Percentiles rank a stretch among this genome's conserved stretches.
Evolutionary conservation across 1,140 invertebrate genomes (phyloP).

Genomic region (Archegozetes longisetosus): DNA sequence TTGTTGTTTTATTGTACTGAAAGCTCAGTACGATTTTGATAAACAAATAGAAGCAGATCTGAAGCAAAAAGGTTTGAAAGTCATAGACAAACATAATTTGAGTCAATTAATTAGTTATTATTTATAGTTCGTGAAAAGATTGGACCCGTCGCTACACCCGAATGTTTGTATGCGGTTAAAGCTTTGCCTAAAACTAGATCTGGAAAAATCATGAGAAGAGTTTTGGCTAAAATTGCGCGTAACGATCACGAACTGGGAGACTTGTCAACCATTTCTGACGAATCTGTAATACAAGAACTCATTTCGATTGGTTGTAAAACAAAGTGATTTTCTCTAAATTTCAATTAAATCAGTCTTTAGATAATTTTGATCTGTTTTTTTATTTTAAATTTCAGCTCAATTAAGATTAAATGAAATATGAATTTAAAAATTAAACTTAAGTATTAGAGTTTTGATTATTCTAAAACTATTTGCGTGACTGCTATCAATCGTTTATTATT

Average conservation of each 20-base stretch:
- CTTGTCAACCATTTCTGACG: slow-evolving; percentile 76
- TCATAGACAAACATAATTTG: too few species aligned
- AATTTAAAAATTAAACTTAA: too few species aligned
- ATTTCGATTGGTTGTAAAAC: not conserved
- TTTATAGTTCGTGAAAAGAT: slow-evolving; percentile 67
- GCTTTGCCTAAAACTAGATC: slow-evolving; percentile 89
- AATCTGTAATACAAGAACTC: slow-evolving; percentile 57
- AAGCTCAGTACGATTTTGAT: slow-evolving; percentile 35
- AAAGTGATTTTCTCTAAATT: too few species aligned
- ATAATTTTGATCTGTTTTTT: too few species aligned
- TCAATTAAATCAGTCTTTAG: too few species aligned
- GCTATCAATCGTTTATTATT: too few species aligned
- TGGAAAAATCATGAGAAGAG: slow-evolving; percentile 92
- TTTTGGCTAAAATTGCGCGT: slow-evolving; percentile 81
- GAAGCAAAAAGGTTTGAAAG: slow-evolving; percentile 49
- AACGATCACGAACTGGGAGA: slow-evolving; percentile 79
- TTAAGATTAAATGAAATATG: too few species aligned
- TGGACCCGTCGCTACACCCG: slow-evolving; percentile 87
- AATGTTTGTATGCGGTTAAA: slow-evolving; percentile 78
- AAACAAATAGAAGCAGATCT: slow-evolving; percentile 45
- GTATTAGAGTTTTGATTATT: too few species aligned
- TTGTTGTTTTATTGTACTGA: slow-evolving; percentile 86
- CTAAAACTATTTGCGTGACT: too few species aligned
- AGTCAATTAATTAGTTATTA: slow-evolving; percentile 14
- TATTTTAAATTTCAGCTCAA: too few species aligned